Evolutionary conservation across 1,140 invertebrate genomes (phyloP).

Genomic region (Phortica variegata): DNA sequence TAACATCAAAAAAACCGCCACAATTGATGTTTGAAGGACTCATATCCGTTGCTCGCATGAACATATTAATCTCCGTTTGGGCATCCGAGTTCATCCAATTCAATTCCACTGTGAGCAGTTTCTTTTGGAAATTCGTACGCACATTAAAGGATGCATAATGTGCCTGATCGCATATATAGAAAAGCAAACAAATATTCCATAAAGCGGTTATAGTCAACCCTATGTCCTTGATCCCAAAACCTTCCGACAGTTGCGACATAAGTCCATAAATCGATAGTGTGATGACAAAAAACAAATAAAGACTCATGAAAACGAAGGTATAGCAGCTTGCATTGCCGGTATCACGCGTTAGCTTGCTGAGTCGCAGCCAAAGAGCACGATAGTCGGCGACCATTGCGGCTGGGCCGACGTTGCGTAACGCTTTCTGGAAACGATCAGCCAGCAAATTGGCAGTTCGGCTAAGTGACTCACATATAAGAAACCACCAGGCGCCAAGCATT

Average conservation of each 20-base stretch:
- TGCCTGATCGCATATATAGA: conserved; percentile 69
- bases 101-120: conserved; percentile 66
- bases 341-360: conserved; percentile 65
- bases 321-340: conserved; percentile 66
- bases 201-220: conserved; percentile 65
- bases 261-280: conserved; percentile 69
- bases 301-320: conserved; percentile 64
- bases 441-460: conserved; percentile 63
- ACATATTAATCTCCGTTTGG: conserved; percentile 70
- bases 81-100: conserved; percentile 68
- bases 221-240: conserved; percentile 68
- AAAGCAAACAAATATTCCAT: conserved; percentile 64
- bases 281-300: conserved; percentile 69
- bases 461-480: conserved; percentile 64
- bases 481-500: conserved; percentile 66
- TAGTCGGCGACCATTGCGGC: conserved; percentile 66
- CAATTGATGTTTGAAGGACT: conserved; percentile 69
- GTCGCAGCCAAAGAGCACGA: conserved; percentile 64
- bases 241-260: conserved; percentile 67
- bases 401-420: conserved; percentile 65
- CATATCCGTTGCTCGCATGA: conserved; percentile 69
- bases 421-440: conserved; percentile 67
- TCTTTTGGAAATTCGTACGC: conserved; percentile 69
- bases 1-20: conserved; percentile 69
- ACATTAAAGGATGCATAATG: conserved; percentile 68